Evolutionary conservation across 2,888 invertebrate genomes (phyloP), one percentile per base, ranked within the genome.

Genomic region (Epirrita christyi): DNA sequence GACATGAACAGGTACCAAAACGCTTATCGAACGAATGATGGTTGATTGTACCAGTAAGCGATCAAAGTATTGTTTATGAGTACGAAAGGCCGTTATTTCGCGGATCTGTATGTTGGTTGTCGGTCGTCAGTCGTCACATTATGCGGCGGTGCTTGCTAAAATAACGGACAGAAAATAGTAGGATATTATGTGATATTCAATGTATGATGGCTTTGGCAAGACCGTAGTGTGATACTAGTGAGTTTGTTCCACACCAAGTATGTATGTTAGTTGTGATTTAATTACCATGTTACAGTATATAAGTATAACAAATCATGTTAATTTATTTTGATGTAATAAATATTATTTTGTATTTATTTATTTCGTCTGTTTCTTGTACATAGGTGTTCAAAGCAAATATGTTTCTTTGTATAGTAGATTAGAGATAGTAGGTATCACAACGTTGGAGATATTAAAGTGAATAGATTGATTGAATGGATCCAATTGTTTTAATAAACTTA

Each of bases 271-370:
- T 69, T 71, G 77, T 76, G 76, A 76, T 78, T 72, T 77, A 73
- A 75, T 80, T 73, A 76, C 73, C 74, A 72, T 67, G 64, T 75
- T 74, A 69, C 75, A 77, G 70, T 76, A 70, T 73, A 68, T 71
- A 72, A 75, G 66, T 71, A 67, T 57, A 63, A 68, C 49, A 61
- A 56, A 78, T 75, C 75, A 68, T 80, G 75, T 82, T 81, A 81
- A 82, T 82, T 83, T 83, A 82, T 81, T 82, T 77, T 75, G 63
- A 60, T 76, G 78, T 76, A 77, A 78, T 79, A 78, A 73, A 74
- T 75, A 74, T 78, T 76, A 78, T 78, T 77, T 73, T 75, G 73
- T 72, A 64, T 72, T 70, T 70, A 61, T 64, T 67, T 68, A 55
- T 67, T 66, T 67, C 59, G 48, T 67, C 64, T 46, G 57, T 67